Evolutionary conservation across 1,140 invertebrate genomes (phyloP), one percentile per base, ranked within the genome.

Genomic region (Drosophila rhopaloa): DNA sequence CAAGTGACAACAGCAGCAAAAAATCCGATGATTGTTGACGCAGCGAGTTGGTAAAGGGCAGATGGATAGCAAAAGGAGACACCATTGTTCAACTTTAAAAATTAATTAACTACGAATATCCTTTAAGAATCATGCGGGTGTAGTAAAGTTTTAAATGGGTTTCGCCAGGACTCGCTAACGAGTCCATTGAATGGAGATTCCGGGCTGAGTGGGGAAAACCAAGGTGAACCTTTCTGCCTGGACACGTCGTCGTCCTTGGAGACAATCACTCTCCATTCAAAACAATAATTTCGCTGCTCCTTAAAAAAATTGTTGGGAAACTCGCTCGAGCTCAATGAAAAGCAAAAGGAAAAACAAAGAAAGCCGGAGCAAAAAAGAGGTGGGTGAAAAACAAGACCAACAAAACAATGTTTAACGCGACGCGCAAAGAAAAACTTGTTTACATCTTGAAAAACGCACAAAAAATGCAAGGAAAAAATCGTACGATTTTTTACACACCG

Each of bases 221-320:
- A 58, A 55, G 65, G 53, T 53, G 50, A 85, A 88, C 79, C 72
- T 80, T 88, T 81, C 68, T 59, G 58, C 41, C 55, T 58, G 65
- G 66, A 70, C 76, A 83, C 70, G 75, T 61, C 70, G 86, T 90
- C 78, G 83, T 91, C 89, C 89, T 89, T 91, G 81, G 80, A 79
- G 83, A 89, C 84, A 91, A 91, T 91, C 88, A 89, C 90, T 91
- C 80, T 91, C 80, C 83, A 91, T 91, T 91, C 70, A 91, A 84
- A 81, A 85, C 80, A 91, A 91, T 91, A 84, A 91, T 88, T 88
- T 88, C 75, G 58, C 63, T 70, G 61, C 61, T 72, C 67, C 53
- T 56, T 56, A 40, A 38, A 80, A 79, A 88, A 89, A 89, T 38
- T 76, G 60, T 74, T 76, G 65, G 89, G 70, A 68, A 71, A 71